Base-by-base conservation (phyloP, 2,797 vertebrate species). In the Tympanoctomys barrerae region DNA sequence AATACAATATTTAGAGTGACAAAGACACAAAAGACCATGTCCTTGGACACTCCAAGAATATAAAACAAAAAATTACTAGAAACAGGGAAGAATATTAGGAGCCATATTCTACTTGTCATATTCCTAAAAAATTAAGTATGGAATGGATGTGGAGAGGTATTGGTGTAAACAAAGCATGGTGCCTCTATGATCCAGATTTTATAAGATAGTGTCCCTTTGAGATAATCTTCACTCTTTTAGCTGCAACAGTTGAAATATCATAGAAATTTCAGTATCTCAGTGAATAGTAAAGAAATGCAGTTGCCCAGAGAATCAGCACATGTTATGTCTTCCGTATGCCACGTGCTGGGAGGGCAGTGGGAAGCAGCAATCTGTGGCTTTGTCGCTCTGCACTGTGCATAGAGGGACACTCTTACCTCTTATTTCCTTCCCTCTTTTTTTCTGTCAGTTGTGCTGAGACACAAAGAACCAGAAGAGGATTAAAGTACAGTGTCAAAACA, bases 1-100 rank as follows among this genome's bases (percentile, higher is more conserved):
- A 95, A 91, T 89, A 86, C 1, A 91, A 66, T 61, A 31, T 85
- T 79, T 86, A 82, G 86, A 86, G 28, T 83, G 81, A 89, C 70
- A 33, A 79, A 94, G 81, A 61, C 52, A 54, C 42, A 89, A 28
- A 70, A 86, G 86, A 80, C 22, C 18, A 21, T 85, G 81, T 80
- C 70, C 75, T 93, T 87, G 82, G 61, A 68, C 66, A 87, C 57
- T n/a, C 64, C 39, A 54, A 36, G 42, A 57, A 42, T 57, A 75
- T 66, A 82, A 80, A 88, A 57, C 61, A 54, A 92, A n/a, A 54
- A 54, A 61, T 64, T 64, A 77, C 24, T 19, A 21, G 33, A 80
- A 57, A 12, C 7, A 64, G 39, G 14, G 79, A 70, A 31, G 26
- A 81, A 7, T 84, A 33, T 36, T 26, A 22, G 90, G 33, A 86